Evolutionary conservation across 30 jellyfish, hydroid and myxozoan genomes (phyloP).

Genomic region (Pseudorhiza aurosa): DNA sequence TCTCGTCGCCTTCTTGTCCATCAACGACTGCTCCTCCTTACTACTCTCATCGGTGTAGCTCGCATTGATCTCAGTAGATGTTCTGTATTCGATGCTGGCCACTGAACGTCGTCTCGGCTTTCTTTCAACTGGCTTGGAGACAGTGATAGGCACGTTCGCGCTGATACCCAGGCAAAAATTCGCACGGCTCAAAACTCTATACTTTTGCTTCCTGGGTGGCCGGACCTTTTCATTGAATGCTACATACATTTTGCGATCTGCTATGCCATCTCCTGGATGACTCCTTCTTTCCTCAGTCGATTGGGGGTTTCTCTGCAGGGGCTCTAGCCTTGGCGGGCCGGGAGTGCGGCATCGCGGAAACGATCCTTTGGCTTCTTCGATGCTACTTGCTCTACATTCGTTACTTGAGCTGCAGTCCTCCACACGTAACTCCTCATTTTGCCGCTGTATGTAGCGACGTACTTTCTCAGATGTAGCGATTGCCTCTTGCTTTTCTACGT

Average conservation of each 20-base stretch:
- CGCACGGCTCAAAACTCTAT: not conserved
- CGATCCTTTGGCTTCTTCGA: not conserved
- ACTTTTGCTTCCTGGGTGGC: not conserved
- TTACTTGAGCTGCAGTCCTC: not conserved
- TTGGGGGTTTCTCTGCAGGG: not conserved
- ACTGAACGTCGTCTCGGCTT: no score
- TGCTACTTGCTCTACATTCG: not conserved
- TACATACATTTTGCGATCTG: not conserved
- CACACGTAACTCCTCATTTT: not conserved
- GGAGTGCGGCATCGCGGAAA: not conserved
- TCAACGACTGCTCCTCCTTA: not conserved
- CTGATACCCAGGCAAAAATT: slow-evolving; percentile 26
- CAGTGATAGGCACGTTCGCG: slow-evolving; percentile 8
- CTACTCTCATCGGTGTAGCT: not conserved
- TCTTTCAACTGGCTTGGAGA: not conserved
- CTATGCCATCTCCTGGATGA: not conserved
- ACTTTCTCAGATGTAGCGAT: slow-evolving; percentile 21
- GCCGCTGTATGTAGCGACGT: slow-evolving; percentile 17
- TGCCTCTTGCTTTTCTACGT: not conserved
- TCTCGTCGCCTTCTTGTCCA: not conserved
- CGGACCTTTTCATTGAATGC: not conserved
- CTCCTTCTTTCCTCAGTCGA: not conserved
- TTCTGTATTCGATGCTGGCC: not conserved
- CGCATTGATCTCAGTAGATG: not conserved
- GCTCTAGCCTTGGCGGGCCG: not conserved